A percentile compares a stretch with the other conserved stretches of the same genome.
These are phyloP conservation scores for Poecilia latipinna DNA, from an alignment of 2,113 vertebrate species.

Conservation along the genomic window DNA sequence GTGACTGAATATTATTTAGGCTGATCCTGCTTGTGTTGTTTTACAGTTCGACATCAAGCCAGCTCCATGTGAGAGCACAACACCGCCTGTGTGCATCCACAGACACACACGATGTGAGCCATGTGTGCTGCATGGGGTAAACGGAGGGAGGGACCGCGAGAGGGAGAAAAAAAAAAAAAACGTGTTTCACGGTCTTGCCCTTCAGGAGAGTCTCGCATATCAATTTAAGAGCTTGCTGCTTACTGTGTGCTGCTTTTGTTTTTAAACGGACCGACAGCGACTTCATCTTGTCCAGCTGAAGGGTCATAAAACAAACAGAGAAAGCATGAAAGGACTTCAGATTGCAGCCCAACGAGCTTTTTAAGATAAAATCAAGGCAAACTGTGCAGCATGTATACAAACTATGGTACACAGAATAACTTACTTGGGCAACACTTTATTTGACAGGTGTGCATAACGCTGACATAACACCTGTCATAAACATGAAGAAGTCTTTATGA, in stretches of 20 bases:
- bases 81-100: slow-evolving; percentile 4
- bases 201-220: not conserved
- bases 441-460: too few species aligned
- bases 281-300: too few species aligned
- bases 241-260: too few species aligned
- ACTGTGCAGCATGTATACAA: too few species aligned
- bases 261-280: too few species aligned
- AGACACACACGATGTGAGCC: slow-evolving; percentile 9
- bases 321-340: not conserved
- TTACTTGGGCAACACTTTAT: too few species aligned
- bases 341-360: not conserved
- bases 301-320: not conserved
- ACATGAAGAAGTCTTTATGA: too few species aligned
- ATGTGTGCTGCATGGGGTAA: slow-evolving; percentile 35
- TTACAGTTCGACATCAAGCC: not conserved
- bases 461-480: too few species aligned
- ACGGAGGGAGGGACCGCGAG: not conserved
- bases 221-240: not conserved
- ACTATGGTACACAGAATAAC: too few species aligned
- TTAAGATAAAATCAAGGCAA: too few species aligned
- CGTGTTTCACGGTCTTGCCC: not conserved
- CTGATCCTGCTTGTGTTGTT: slow-evolving; percentile 8
- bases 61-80: slow-evolving; percentile 29
- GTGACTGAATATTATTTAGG: slow-evolving; percentile 13
- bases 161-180: not conserved